Evolutionary conservation across 2,888 invertebrate genomes (phyloP), one percentile per base, ranked within the genome.

Genomic region (Parelbella ahira): DNA sequence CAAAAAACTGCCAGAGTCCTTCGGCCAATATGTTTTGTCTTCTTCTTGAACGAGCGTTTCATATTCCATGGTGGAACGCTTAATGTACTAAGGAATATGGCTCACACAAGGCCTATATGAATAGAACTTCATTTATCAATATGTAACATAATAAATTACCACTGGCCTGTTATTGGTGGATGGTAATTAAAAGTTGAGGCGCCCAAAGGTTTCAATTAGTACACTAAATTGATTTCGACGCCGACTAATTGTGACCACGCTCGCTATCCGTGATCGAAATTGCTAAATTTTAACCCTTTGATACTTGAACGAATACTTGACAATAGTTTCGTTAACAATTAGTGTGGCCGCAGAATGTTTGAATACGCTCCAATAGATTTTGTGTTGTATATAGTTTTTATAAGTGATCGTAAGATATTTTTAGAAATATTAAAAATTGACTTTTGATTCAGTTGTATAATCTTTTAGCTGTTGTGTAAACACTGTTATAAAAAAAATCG

Each of bases 261-360:
- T 19, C n/a, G n/a, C n/a, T n/a, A 27, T 37, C 36, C 36, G 8
- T 25, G 32, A 25, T 39, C 19, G 32, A 39, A 32, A 24, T 39
- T 32, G 8, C 18, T 32, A 19, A 32, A 39, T 38, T 24, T 10
- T 18, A 30, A 18, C 24, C 24, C 30, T 39, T 39, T 39, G 30
- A 39, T 24, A 30, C 24, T 30, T 30, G 4, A 21, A 24, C 19
- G 24, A 24, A 24, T 19, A 32, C 12, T 24, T 11, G 19, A 39
- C 32, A 39, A 39, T 39, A 19, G 32, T 19, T 39, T n/a, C 30
- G 30, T 39, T 20, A 39, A 3, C 32, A 39, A 39, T 39, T 39
- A 39, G 19, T 25, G 4, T 24, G n/a, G n/a, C 23, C 10, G 15
- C 21, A 28, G 15, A 23, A 20, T 20, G 11, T 7, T 15, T n/a